phyloP scores from a whole-genome alignment of 2,113 vertebrate species.

The Glaucidium brasilianum region DNA sequence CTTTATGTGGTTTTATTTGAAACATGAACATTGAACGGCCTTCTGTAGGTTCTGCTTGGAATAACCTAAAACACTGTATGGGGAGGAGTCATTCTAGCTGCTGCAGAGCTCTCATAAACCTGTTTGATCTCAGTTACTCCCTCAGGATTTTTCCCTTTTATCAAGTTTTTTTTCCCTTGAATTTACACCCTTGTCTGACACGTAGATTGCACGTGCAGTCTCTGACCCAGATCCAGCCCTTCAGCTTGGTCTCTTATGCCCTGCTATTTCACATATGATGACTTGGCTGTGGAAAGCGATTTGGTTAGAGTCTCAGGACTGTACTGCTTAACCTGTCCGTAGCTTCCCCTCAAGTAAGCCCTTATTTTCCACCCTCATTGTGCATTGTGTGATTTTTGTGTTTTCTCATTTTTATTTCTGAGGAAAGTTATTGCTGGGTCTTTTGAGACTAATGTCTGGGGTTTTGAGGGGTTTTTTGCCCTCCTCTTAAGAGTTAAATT shows the following conservation, averaged over 20 bases:
- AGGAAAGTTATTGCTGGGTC: not conserved
- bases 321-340: not conserved
- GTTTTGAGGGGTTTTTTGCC: not conserved
- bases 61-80: not conserved
- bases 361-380: not conserved
- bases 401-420: not conserved
- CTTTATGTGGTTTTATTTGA: not conserved
- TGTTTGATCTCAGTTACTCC: not conserved
- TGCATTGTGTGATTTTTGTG: not conserved
- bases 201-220: not conserved
- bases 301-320: not conserved
- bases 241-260: not conserved
- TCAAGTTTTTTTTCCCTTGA: not conserved
- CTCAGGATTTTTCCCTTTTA: not conserved
- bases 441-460: not conserved
- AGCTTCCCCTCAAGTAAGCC: not conserved
- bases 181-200: not conserved
- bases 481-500: constrained; percentile 1
- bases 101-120: not conserved
- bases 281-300: not conserved
- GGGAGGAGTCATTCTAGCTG: not conserved
- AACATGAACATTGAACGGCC: not conserved
- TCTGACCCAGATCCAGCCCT: not conserved
- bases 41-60: not conserved
- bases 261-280: not conserved